Conservation (phyloP, 2,888 invertebrate species). For the Rotaria socialis region DNA sequence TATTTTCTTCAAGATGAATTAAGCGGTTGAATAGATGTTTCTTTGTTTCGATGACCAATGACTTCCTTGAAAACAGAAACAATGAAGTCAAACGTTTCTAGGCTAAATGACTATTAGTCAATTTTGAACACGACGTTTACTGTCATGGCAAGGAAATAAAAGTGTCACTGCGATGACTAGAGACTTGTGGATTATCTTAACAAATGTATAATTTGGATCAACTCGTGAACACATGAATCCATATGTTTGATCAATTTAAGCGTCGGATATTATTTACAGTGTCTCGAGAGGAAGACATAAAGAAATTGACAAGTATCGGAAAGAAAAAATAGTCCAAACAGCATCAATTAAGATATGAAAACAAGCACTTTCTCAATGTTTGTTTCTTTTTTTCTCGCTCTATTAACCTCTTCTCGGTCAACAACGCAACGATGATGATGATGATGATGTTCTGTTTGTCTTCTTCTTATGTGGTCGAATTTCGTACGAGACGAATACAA, state of each 20-base stretch:
- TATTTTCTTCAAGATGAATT: no score
- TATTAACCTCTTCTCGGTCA: constrained; percentile 11
- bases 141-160: neutral
- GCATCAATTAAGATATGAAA: neutral
- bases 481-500: neutral
- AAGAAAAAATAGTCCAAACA: neutral
- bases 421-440: neutral
- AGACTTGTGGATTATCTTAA: neutral
- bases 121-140: neutral
- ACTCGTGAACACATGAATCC: neutral
- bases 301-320: neutral
- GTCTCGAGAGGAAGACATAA: neutral
- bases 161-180: neutral
- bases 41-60: no score
- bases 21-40: no score
- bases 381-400: constrained; percentile 11
- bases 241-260: neutral
- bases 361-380: neutral
- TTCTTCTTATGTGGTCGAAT: neutral
- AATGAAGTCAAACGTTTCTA: no score
- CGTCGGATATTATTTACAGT: neutral
- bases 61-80: no score
- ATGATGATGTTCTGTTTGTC: neutral
- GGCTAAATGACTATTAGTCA: no score
- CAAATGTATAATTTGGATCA: neutral